phyloP scores from a whole-genome alignment of 2,888 invertebrate genomes.

The Pyrrhia umbra region DNA sequence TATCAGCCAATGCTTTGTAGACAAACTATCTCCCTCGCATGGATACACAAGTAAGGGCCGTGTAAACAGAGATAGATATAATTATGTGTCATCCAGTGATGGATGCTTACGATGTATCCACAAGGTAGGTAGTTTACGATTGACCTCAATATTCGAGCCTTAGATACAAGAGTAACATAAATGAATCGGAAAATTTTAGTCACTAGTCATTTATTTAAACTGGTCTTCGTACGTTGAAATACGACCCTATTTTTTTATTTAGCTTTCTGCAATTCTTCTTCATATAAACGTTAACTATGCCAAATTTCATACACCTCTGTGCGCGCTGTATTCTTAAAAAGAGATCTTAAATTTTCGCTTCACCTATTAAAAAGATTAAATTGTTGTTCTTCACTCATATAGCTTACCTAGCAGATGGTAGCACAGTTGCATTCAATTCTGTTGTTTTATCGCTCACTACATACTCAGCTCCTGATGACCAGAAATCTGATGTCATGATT shows the following conservation, averaged over 20 bases:
- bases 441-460: too few species aligned
- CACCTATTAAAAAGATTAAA: too few species aligned
- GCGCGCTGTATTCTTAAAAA: too few species aligned
- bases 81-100: constrained; percentile 50
- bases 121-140: constrained; percentile 11
- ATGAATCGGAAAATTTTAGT: background rate
- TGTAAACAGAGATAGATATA: constrained; percentile 40
- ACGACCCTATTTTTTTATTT: too few species aligned
- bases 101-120: constrained; percentile 36
- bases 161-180: background rate
- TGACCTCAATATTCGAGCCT: constrained; percentile 21
- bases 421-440: background rate
- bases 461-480: too few species aligned
- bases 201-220: background rate
- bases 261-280: too few species aligned
- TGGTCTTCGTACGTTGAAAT: too few species aligned
- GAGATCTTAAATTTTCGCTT: too few species aligned
- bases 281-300: too few species aligned
- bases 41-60: constrained; percentile 15
- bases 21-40: constrained; percentile 7
- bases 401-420: background rate
- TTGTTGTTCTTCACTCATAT: background rate
- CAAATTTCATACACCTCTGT: too few species aligned
- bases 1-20: constrained; percentile 1
- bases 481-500: too few species aligned